Conservation (phyloP, 2,888 invertebrate genomes). For the Bombyx huttoni region DNA sequence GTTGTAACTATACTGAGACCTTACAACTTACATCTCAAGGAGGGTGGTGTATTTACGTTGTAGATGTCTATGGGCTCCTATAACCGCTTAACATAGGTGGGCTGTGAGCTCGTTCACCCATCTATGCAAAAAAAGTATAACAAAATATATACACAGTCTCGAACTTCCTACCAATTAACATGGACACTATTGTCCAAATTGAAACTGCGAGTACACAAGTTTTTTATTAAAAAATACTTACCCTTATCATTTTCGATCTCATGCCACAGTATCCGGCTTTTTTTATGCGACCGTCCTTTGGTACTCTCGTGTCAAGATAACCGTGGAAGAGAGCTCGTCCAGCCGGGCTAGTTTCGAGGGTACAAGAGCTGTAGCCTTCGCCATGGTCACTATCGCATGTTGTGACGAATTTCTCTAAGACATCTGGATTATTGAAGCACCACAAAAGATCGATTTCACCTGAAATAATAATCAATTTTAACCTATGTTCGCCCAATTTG, state of each 20-base stretch:
- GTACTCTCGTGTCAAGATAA: slow-evolving; percentile 75
- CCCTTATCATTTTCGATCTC: slow-evolving; percentile 76
- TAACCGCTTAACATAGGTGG: too few relatives aligned
- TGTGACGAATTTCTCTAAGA: slow-evolving; percentile 79
- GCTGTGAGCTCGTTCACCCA: too few relatives aligned
- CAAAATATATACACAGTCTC: too few relatives aligned
- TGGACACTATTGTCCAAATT: too few relatives aligned
- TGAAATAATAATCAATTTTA: slow-evolving; percentile 12
- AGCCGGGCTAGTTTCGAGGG: slow-evolving; percentile 75
- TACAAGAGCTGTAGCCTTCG: slow-evolving; percentile 85
- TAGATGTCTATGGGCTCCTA: too few relatives aligned
- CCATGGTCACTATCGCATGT: slow-evolving; percentile 86
- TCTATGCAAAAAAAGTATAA: too few relatives aligned
- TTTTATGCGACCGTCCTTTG: slow-evolving; percentile 85
- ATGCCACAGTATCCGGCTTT: slow-evolving; percentile 88
- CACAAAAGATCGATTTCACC: slow-evolving; percentile 83
- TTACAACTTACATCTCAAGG: too few relatives aligned
- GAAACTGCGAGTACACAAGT: neutral
- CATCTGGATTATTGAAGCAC: slow-evolving; percentile 76
- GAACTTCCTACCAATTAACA: too few relatives aligned
- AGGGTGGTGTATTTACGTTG: too few relatives aligned
- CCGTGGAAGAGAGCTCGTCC: slow-evolving; percentile 84
- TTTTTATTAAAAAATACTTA: slow-evolving; percentile 23
- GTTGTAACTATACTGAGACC: too few relatives aligned
- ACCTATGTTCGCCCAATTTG: too few relatives aligned